These are phyloP conservation scores for Blastobasis adustella DNA, from an alignment of 2,888 invertebrate genomes.

Conservation along the genomic window DNA sequence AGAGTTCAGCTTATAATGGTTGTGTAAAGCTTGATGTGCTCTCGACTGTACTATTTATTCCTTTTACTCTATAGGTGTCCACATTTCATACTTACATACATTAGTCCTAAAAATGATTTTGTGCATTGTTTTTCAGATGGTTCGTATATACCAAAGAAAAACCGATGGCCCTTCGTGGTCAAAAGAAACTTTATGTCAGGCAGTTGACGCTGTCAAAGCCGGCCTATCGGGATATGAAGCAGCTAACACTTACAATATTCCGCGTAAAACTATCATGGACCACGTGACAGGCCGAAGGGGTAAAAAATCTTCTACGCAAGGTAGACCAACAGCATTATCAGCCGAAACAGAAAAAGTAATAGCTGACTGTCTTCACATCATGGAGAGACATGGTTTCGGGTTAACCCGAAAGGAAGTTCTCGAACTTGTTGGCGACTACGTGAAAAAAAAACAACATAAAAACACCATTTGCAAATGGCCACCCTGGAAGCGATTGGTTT, in stretches of 20 bases:
- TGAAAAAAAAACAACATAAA: conserved; percentile 17
- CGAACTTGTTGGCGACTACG: conserved; percentile 23
- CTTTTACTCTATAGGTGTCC: too few species aligned
- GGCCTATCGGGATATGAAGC: conserved; percentile 3
- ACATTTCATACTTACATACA: too few species aligned
- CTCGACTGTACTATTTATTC: too few species aligned
- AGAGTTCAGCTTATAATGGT: too few species aligned
- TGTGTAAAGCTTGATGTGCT: too few species aligned
- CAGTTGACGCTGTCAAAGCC: conserved; percentile 8
- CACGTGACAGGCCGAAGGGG: conserved; percentile 9
- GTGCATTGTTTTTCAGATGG: background rate
- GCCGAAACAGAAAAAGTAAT: conserved; percentile 13
- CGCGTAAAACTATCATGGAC: conserved; percentile 16
- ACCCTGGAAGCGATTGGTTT: conserved; percentile 16
- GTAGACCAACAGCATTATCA: conserved; percentile 12
- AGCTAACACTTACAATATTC: conserved; percentile 10
- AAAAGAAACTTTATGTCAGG: conserved; percentile 7
- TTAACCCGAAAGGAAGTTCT: conserved; percentile 27
- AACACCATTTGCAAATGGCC: conserved; percentile 15
- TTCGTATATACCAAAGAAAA: conserved; percentile 9
- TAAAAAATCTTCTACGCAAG: conserved; percentile 9
- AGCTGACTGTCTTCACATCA: conserved; percentile 15
- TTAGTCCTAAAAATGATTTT: too few species aligned
- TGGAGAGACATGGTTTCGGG: conserved; percentile 32
- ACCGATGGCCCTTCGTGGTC: conserved; percentile 4